Evolutionary conservation across 2,113 vertebrate species (phyloP), one percentile per base, ranked within the genome.

Genomic region (Odontophorus gujanensis): DNA sequence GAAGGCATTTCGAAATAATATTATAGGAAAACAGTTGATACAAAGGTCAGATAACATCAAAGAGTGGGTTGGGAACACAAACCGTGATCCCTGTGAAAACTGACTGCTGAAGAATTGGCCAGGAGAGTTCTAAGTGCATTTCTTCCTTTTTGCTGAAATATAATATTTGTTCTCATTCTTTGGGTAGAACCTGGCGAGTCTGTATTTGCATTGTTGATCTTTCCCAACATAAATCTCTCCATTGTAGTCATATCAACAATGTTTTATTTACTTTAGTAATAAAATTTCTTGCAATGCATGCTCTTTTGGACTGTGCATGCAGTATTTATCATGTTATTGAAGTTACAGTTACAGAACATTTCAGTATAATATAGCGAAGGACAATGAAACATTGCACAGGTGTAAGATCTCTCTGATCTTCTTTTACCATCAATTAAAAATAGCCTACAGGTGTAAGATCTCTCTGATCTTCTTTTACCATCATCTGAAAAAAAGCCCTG

Each of bases 141-240:
- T 92, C 66, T 95, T 94, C 95, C 85, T 73, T 92, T 88, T 89
- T 76, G 72, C 73, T 45, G 53, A 93, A 96, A 91, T 92, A 67
- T 30, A 74, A 69, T 75, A 80, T 96, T 96, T 94, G 92, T 81
- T 86, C 58, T 69, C 76, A 42, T 89, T 94, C 75, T 87, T 68
- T 82, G 86, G 75, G 69, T 76, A 80, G 63, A 85, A 87, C 43
- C 85, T 87, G 59, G 65, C 67, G 34, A 61, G 93, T 90, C 93
- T 92, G 79, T 91, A 88, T 97, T 95, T 97, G 94, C 69, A 86
- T 93, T 95, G 94, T 97, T 96, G 91, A 96, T 97, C 90, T 96
- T 96, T 97, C 95, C 95, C 94, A 93, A 91, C 96, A 96, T 97
- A 96, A 71, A 90, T 85, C 88, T 81, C 71, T 81, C 92, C 62